Conservation (phyloP, 2,888 invertebrate species). For the Cataglyphis rosenhaueri region DNA sequence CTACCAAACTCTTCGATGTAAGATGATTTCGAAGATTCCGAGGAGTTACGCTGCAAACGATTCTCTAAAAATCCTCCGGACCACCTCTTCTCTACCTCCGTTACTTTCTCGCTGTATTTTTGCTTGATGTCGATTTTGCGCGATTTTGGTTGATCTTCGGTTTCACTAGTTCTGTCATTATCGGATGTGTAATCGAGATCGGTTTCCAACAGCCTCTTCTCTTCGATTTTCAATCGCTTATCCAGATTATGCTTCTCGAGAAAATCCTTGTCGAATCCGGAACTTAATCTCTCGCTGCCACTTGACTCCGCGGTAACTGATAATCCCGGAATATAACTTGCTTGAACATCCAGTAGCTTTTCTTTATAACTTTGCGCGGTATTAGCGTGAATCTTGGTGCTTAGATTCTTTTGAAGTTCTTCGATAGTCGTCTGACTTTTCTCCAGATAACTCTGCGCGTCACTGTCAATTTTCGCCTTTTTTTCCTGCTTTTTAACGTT, state of each 20-base stretch:
- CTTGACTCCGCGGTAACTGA: constrained; percentile 49
- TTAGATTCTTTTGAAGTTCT: constrained; percentile 77
- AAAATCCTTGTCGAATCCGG: constrained; percentile 78
- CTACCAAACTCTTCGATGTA: constrained; percentile 82
- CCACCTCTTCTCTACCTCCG: constrained; percentile 82
- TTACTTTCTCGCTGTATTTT: constrained; percentile 78
- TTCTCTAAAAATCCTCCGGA: constrained; percentile 81
- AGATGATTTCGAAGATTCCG: constrained; percentile 81
- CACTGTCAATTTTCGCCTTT: constrained; percentile 10
- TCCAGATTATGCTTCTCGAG: constrained; percentile 76
- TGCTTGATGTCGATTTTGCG: constrained; percentile 49
- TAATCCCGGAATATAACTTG: constrained; percentile 53
- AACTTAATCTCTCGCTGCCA: constrained; percentile 64
- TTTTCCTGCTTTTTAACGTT: constrained; percentile 11
- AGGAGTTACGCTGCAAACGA: constrained; percentile 76
- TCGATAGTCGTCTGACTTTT: constrained; percentile 78
- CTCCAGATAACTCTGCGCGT: constrained; percentile 74
- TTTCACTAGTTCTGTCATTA: constrained; percentile 57
- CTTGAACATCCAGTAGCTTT: constrained; percentile 68
- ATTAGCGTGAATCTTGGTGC: constrained; percentile 77
- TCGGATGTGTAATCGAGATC: constrained; percentile 73
- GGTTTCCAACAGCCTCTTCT: constrained; percentile 69
- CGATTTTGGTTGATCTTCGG: constrained; percentile 11
- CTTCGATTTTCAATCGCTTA: constrained; percentile 77
- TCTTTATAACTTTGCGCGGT: constrained; percentile 78